Evolutionary conservation across 2,113 vertebrate genomes (phyloP), one percentile per base, ranked within the genome.

Genomic region (Cebus imitator): DNA sequence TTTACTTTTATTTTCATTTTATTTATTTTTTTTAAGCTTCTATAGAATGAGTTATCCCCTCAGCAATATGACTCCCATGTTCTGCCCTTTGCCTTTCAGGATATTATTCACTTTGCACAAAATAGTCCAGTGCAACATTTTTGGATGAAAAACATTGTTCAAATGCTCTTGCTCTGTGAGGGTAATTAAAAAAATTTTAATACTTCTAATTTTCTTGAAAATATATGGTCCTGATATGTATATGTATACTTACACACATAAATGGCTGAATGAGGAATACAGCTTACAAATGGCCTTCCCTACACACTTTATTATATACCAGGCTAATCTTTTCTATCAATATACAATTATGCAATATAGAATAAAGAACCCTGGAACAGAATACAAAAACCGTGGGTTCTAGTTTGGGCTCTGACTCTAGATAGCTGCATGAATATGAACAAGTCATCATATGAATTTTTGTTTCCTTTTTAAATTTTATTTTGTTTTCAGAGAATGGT

Each of bases 21-120:
- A 40, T 40, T 40, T 40, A 40, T 25, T 64, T 66, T 55, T 68
- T 89, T 13, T 21, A 87, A 92, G 8, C 21, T 87, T 96, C 75
- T 66, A 6, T 30, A 91, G 78, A 91, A 21, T 37, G 61, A 78
- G 48, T 85, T 90, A 93, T 81, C 81, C n/a, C 40, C 84, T 92
- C 27, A 50, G 89, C 27, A 37, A 48, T 78, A 32, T 92, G 90
- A 90, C 45, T 94, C 52, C 95, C 14, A 50, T 20, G 7, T 85
- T 55, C 58, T 93, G 35, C 43, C 72, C 40, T 95, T 84, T 92
- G 81, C 50, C 64, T 88, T 94, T 95, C 6, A 70, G 75, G 35
- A 78, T 64, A 79, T 61, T 93, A 91, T 80, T 84, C 94, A 43
- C 43, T 88, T 86, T 52, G 82, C 45, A 95, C 30, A 73, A 89